Conservation (phyloP, 2,113 vertebrate species). For the Brachirus orientalis region DNA sequence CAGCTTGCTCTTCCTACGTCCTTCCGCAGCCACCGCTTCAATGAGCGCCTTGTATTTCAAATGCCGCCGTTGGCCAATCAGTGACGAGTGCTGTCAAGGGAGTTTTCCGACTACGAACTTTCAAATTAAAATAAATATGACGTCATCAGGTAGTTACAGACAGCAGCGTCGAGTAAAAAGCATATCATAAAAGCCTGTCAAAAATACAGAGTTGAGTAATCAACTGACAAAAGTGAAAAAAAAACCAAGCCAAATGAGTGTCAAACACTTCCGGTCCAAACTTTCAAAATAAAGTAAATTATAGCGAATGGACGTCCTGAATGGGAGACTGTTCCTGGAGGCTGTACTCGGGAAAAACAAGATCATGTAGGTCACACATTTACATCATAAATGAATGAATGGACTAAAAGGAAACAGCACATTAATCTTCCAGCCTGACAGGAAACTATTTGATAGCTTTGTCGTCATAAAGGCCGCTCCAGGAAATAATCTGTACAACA, state of each 20-base stretch:
- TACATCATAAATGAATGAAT: not conserved
- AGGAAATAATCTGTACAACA: too few species aligned
- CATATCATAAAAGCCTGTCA: not conserved
- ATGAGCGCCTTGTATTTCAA: constrained; percentile 77
- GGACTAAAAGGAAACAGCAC: not conserved
- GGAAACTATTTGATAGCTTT: not conserved
- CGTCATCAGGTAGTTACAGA: not conserved
- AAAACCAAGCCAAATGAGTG: not conserved
- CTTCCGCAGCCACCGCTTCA: not conserved
- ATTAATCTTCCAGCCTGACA: not conserved
- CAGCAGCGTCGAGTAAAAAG: not conserved
- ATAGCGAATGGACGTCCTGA: not conserved
- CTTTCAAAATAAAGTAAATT: constrained; percentile 25
- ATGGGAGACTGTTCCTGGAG: too few species aligned
- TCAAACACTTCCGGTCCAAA: constrained; percentile 20
- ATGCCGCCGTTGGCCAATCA: constrained; percentile 80
- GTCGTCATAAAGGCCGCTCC: not conserved
- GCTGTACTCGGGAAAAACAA: too few species aligned
- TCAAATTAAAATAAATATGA: constrained; percentile 36
- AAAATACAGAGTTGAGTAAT: not conserved
- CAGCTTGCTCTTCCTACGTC: not conserved
- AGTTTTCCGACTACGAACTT: not conserved
- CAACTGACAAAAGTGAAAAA: not conserved
- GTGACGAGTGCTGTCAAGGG: not conserved
- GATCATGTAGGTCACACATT: not conserved